A percentile compares a stretch with the other conserved stretches of the same genome.
Conservation (phyloP, 1,140 invertebrate genomes). For the Cheumatopsyche charites region DNA sequence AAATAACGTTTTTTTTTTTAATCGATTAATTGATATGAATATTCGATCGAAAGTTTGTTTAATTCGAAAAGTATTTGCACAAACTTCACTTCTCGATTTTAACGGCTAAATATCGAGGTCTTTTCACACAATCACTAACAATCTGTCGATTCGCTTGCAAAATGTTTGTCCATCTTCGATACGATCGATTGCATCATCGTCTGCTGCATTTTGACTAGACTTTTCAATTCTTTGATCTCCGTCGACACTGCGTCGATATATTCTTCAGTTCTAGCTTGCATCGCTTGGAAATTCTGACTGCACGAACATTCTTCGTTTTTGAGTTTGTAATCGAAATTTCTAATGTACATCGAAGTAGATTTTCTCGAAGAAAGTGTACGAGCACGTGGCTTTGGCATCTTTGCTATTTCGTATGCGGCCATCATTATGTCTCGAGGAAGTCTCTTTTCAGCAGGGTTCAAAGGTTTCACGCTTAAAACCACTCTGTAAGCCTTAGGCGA, state of each 20-base stretch:
- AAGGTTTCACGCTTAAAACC: constrained; percentile 77
- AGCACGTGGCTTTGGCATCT: constrained; percentile 70
- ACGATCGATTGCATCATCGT: constrained; percentile 58
- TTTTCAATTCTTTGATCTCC: constrained; percentile 69
- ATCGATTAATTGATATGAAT: too few species aligned
- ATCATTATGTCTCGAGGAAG: constrained; percentile 76
- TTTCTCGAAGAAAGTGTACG: constrained; percentile 69
- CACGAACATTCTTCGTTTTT: constrained; percentile 65
- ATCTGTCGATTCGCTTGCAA: too few species aligned
- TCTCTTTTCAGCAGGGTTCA: constrained; percentile 80
- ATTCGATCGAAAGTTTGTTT: too few species aligned
- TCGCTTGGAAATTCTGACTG: constrained; percentile 57
- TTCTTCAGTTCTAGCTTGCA: constrained; percentile 68
- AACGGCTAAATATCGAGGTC: too few species aligned
- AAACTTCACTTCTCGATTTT: too few species aligned
- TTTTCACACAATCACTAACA: too few species aligned
- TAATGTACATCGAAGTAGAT: too few species aligned
- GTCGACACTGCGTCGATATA: constrained; percentile 65
- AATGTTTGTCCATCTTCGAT: constrained; percentile 19
- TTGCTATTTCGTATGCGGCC: constrained; percentile 76
- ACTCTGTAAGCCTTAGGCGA: constrained; percentile 78
- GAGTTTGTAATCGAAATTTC: constrained; percentile 64
- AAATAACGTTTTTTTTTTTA: too few species aligned
- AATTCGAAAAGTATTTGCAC: too few species aligned
- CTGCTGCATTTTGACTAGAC: constrained; percentile 61